Conservation (phyloP, 1,140 invertebrate genomes). For the Caenorhabditis brenneri region DNA sequence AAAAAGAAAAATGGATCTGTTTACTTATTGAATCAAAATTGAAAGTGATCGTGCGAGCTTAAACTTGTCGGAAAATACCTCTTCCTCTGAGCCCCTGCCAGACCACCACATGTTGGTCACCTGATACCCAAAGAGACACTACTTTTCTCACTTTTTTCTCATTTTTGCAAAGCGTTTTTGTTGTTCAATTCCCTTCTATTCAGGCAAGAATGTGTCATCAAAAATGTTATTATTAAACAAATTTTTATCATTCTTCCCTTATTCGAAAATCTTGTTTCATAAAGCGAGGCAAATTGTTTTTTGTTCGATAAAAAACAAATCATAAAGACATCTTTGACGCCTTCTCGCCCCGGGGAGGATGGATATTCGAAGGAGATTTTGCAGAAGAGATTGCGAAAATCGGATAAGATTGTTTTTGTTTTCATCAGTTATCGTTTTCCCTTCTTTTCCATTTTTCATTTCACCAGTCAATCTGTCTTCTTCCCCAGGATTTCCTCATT, state of each 20-base stretch:
- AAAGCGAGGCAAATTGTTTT: not conserved
- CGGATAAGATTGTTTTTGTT: constrained; percentile 31
- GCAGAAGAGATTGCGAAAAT: not conserved
- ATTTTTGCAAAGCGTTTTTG: not conserved
- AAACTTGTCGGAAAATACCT: constrained; percentile 1
- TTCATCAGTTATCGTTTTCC: not conserved
- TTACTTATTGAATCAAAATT: constrained; percentile 27
- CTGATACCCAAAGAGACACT: not conserved
- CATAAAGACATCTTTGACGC: not conserved
- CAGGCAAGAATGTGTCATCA: not conserved
- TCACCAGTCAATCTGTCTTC: not conserved
- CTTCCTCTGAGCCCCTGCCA: not conserved
- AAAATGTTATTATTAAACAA: constrained; percentile 15
- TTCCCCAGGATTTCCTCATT: too few relatives aligned
- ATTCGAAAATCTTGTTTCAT: not conserved
- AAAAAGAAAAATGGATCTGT: not conserved
- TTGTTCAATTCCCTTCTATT: not conserved
- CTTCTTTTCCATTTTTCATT: not conserved
- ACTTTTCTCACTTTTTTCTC: not conserved
- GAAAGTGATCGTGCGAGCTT: constrained; percentile 15
- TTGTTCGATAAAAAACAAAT: not conserved
- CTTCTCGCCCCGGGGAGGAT: not conserved
- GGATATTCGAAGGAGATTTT: constrained; percentile 11
- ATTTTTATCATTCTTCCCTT: not conserved
- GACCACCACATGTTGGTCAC: not conserved